phyloP scores from a whole-genome alignment of 1,140 invertebrate genomes.

The Drosophila tropicalis region DNA sequence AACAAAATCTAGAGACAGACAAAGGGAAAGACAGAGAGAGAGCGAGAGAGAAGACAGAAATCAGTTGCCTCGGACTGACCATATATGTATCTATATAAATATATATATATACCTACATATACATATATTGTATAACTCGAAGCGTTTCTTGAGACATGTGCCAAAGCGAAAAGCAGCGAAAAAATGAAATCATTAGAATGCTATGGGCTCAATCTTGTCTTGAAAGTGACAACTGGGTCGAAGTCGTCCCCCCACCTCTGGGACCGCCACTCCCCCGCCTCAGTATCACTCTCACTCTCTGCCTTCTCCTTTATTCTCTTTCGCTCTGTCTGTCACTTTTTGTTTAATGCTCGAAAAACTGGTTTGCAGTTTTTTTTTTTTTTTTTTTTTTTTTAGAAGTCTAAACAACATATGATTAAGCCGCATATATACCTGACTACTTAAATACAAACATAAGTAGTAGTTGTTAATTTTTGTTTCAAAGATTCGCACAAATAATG shows the following conservation, averaged over 20 bases:
- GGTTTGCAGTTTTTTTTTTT: slow-evolving; percentile 42
- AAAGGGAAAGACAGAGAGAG: slow-evolving; percentile 1
- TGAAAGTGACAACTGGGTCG: slow-evolving; percentile 21
- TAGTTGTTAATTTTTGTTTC: neutral
- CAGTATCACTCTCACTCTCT: slow-evolving; percentile 43
- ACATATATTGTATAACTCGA: slow-evolving; percentile 32
- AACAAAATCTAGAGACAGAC: slow-evolving; percentile 20
- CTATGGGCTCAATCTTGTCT: slow-evolving; percentile 30
- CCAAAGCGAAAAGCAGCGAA: slow-evolving; percentile 25
- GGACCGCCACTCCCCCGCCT: slow-evolving; percentile 19
- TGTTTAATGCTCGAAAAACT: slow-evolving; percentile 42
- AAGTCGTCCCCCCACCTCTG: neutral
- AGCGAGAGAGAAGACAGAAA: slow-evolving; percentile 27
- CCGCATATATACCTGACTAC: neutral
- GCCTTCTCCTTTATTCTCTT: neutral
- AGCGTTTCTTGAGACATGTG: slow-evolving; percentile 53
- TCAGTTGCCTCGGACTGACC: slow-evolving; percentile 40
- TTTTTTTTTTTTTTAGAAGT: slow-evolving; percentile 13
- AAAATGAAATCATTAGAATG: slow-evolving; percentile 67
- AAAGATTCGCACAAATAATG: slow-evolving; percentile 10
- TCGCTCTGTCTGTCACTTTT: slow-evolving; percentile 39
- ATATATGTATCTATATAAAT: slow-evolving; percentile 21
- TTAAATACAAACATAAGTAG: slow-evolving; percentile 1
- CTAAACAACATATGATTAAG: slow-evolving; percentile 48
- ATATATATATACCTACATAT: slow-evolving; percentile 24